Conservation (phyloP, 2,888 invertebrate genomes). For the Endotricha flammealis region DNA sequence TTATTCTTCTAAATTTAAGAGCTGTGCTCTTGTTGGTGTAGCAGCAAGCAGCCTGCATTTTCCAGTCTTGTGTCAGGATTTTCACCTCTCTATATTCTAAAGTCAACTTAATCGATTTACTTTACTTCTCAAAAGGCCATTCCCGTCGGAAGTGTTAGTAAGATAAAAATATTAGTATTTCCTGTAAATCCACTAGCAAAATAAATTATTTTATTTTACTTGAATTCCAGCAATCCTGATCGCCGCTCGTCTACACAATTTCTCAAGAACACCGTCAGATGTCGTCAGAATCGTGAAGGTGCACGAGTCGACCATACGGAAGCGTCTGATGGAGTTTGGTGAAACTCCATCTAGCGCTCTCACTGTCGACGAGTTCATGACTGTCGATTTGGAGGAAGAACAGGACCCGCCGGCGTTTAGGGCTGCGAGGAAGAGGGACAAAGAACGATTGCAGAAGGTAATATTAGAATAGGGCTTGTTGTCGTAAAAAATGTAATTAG, state of each 20-base stretch:
- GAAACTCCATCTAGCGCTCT: slow-evolving; percentile 97
- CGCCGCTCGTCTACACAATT: slow-evolving; percentile 95
- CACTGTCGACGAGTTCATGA: slow-evolving; percentile 97
- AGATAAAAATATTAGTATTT: no score
- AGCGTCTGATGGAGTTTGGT: slow-evolving; percentile 95
- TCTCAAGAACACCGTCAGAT: slow-evolving; percentile 90
- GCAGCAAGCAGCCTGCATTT: no score
- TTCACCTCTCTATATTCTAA: no score
- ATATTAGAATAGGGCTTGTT: neutral
- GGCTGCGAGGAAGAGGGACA: slow-evolving; percentile 92
- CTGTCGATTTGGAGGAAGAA: slow-evolving; percentile 96
- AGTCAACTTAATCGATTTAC: no score
- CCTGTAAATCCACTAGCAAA: no score
- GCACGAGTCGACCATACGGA: slow-evolving; percentile 94
- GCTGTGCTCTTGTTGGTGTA: no score
- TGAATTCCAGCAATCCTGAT: slow-evolving; percentile 88
- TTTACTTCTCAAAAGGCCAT: no score
- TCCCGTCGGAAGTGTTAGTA: no score
- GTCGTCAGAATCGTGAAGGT: slow-evolving; percentile 97
- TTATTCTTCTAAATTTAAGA: no score
- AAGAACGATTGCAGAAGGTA: slow-evolving; percentile 89
- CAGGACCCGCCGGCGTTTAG: slow-evolving; percentile 98
- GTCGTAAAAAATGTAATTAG: no score
- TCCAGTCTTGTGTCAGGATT: no score
- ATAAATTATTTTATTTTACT: no score